Conservation (phyloP, 2,888 invertebrate species). For the Cheilosia grossa region DNA sequence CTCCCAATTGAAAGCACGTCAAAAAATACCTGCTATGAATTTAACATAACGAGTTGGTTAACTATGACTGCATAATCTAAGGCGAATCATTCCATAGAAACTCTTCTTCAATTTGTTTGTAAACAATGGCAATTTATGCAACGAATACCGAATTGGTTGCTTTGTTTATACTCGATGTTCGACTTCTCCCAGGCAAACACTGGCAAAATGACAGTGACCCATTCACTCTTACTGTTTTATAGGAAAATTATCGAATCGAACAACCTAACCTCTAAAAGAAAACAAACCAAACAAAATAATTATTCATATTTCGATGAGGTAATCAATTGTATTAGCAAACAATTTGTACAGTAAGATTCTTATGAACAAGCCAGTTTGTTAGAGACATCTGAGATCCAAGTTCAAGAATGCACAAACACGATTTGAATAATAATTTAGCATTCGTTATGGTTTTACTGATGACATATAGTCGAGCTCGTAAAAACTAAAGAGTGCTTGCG, state of each 20-base stretch:
- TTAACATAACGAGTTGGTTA: not conserved
- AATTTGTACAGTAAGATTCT: not conserved
- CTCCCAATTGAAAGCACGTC: too few species aligned
- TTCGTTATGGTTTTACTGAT: not conserved
- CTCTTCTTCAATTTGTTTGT: not conserved
- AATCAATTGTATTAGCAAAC: not conserved
- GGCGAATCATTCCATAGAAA: not conserved
- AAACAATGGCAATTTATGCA: not conserved
- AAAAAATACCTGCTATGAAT: too few species aligned
- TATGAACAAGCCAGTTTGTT: not conserved
- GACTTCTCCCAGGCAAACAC: not conserved
- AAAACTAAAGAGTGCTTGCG: too few species aligned
- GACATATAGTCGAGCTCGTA: too few species aligned
- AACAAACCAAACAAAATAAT: not conserved
- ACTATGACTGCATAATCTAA: constrained; percentile 5
- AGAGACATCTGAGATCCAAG: not conserved
- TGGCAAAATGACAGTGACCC: not conserved
- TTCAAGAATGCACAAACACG: not conserved
- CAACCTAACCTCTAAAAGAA: not conserved
- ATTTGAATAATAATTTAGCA: constrained; percentile 9
- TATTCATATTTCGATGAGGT: constrained; percentile 7
- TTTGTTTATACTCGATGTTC: not conserved
- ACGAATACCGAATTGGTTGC: not conserved
- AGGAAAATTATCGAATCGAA: not conserved
- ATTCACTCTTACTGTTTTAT: not conserved